Percentiles rank a stretch among this genome's conserved stretches.
phyloP scores from a whole-genome alignment of 92 coral and sea anemone genomes.

The Zoanthus sansibaricus region DNA sequence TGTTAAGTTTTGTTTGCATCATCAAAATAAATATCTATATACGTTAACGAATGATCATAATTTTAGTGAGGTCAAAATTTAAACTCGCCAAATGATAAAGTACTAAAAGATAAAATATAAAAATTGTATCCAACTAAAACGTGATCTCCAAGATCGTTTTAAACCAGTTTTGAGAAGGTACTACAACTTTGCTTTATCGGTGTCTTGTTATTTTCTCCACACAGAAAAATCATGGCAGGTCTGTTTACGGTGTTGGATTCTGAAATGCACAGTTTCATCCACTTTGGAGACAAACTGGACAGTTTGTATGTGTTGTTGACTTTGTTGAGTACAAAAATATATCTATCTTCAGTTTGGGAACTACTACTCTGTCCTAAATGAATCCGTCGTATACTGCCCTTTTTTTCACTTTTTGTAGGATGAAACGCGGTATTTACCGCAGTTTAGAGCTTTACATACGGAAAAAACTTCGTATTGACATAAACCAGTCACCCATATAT shows the following conservation, averaged over 20 bases:
- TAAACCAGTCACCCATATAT: too few relatives aligned
- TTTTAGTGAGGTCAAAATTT: neutral
- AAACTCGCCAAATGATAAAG: neutral
- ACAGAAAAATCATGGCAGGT: constrained; percentile 94
- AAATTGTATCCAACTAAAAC: neutral
- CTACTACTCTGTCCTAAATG: too few relatives aligned
- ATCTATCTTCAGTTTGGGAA: neutral
- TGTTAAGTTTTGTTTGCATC: too few relatives aligned
- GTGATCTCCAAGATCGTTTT: neutral
- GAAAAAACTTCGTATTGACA: too few relatives aligned
- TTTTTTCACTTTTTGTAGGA: too few relatives aligned
- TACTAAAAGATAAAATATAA: neutral
- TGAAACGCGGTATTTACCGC: too few relatives aligned
- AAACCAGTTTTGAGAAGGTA: too few relatives aligned
- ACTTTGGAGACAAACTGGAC: constrained; percentile 96
- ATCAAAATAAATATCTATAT: neutral
- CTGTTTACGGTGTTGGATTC: constrained; percentile 88
- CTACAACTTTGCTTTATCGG: neutral
- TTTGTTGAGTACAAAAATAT: neutral
- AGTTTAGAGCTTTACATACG: too few relatives aligned
- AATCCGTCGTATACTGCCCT: too few relatives aligned
- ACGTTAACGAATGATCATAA: neutral
- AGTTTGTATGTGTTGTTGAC: constrained; percentile 80
- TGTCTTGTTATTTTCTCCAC: neutral
- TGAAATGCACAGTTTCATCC: constrained; percentile 87